These are phyloP conservation scores for Vicugna pacos DNA, from an alignment of 2,113 vertebrate genomes.

Conservation along the genomic window DNA sequence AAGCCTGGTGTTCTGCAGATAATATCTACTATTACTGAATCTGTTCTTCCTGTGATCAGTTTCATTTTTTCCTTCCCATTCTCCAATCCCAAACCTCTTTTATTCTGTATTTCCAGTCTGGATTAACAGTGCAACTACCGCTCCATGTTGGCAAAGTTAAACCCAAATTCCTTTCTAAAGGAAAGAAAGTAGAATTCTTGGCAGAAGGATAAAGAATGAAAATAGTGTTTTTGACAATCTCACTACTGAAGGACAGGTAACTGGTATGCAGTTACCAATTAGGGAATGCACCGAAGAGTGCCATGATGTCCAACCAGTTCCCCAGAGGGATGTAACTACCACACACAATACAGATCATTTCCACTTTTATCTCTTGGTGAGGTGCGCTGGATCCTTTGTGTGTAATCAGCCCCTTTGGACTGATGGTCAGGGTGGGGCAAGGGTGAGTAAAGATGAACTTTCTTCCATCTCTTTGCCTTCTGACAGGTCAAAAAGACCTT, in stretches of 20 bases:
- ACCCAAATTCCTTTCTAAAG: not conserved
- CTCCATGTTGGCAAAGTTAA: not conserved
- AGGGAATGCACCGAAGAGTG: not conserved
- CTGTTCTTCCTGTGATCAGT: not conserved
- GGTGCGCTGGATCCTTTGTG: not conserved
- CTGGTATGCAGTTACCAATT: not conserved
- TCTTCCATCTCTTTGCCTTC: not conserved
- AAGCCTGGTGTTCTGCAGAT: not conserved
- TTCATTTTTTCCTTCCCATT: not conserved
- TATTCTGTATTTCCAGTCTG: not conserved
- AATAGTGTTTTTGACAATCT: not conserved
- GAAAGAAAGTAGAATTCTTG: not conserved
- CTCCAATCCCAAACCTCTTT: not conserved
- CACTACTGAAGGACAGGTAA: not conserved
- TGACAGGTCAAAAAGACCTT: not conserved
- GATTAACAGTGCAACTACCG: not conserved
- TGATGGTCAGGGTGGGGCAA: not conserved
- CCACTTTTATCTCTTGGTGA: not conserved
- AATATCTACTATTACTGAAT: not conserved
- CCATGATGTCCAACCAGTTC: not conserved
- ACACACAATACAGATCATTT: not conserved
- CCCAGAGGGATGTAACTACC: not conserved
- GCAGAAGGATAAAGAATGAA: not conserved
- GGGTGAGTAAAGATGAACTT: not conserved
- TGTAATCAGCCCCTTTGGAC: not conserved